These are phyloP conservation scores for Callosobruchus maculatus DNA, from an alignment of 2,888 invertebrate genomes.

Conservation along the genomic window DNA sequence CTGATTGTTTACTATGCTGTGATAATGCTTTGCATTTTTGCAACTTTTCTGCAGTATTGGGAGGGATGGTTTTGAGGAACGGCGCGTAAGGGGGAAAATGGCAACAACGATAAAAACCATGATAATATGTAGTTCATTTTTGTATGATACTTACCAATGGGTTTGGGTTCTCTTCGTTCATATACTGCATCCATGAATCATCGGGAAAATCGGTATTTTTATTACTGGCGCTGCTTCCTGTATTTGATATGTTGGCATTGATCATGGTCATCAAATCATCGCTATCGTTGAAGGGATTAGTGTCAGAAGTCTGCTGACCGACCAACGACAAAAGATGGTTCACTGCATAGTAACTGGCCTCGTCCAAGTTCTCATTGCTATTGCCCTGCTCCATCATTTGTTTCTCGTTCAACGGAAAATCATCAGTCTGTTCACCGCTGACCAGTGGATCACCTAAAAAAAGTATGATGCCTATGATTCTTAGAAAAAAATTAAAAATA, in stretches of 20 bases:
- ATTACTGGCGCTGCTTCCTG: not conserved
- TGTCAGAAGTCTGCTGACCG: constrained; percentile 2
- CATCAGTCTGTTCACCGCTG: constrained; percentile 4
- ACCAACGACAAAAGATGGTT: constrained; percentile 6
- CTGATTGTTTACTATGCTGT: too few species aligned
- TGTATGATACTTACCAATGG: not conserved
- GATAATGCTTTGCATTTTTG: too few species aligned
- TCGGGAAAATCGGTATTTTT: not conserved
- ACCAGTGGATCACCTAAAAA: constrained; percentile 11
- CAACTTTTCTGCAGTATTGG: too few species aligned
- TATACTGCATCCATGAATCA: not conserved
- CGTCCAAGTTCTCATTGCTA: not conserved
- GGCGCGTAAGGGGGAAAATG: too few species aligned
- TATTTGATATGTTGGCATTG: not conserved
- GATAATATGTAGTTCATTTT: too few species aligned
- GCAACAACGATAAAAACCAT: too few species aligned
- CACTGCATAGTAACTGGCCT: constrained; percentile 8
- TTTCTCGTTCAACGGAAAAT: constrained; percentile 3
- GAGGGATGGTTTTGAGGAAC: too few species aligned
- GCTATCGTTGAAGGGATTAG: not conserved
- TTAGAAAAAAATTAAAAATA: too few species aligned
- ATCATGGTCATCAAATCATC: not conserved
- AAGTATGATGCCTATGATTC: too few species aligned
- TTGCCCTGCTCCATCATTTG: constrained; percentile 5
- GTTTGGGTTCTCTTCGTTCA: not conserved